These are phyloP conservation scores for Plusia festucae DNA, from an alignment of 2,888 invertebrate species.

Conservation along the genomic window DNA sequence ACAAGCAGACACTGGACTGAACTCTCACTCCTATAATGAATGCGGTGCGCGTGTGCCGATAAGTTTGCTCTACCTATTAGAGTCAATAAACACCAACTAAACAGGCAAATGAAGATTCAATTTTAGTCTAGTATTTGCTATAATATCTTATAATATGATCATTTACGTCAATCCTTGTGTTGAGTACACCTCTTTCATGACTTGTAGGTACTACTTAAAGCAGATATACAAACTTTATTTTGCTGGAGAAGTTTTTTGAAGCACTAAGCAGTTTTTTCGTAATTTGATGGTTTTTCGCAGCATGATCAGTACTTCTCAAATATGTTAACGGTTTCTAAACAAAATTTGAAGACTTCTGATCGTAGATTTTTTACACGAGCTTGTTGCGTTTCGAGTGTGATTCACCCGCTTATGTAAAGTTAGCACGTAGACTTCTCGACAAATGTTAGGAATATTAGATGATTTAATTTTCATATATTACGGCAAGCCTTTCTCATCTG, in stretches of 20 bases:
- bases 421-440: not conserved
- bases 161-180: not conserved
- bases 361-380: slow-evolving; percentile 16
- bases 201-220: too few species aligned
- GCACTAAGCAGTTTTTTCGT: too few species aligned
- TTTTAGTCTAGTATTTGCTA: slow-evolving; percentile 26
- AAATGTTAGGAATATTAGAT: slow-evolving; percentile 11
- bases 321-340: too few species aligned
- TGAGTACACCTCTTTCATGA: too few species aligned
- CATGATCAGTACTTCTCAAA: too few species aligned
- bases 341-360: too few species aligned
- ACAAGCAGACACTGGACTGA: slow-evolving; percentile 27
- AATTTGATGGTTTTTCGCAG: too few species aligned
- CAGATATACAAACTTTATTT: too few species aligned
- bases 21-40: slow-evolving; percentile 59
- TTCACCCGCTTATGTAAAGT: slow-evolving; percentile 36
- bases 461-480: slow-evolving; percentile 17
- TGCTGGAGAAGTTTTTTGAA: too few species aligned
- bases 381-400: slow-evolving; percentile 33
- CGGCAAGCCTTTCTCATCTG: slow-evolving; percentile 14
- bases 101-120: slow-evolving; percentile 30
- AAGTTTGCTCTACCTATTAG: slow-evolving; percentile 61
- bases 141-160: slow-evolving; percentile 33
- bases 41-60: slow-evolving; percentile 54
- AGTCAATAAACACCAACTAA: slow-evolving; percentile 52